Conservation (phyloP, 2,888 invertebrate genomes). For the Antheraea yamamai region DNA sequence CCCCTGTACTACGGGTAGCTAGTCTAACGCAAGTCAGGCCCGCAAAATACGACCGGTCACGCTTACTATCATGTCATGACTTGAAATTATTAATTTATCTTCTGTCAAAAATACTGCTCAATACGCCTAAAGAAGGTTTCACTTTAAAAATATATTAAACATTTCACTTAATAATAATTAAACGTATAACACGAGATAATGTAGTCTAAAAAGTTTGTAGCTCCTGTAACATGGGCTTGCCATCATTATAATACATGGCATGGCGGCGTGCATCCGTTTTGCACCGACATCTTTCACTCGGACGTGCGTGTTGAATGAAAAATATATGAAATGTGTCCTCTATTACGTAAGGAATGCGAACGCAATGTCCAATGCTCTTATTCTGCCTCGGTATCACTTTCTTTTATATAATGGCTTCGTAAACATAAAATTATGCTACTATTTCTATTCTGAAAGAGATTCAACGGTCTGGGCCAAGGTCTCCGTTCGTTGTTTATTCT, state of each 20-base stretch:
- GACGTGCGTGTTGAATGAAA: constrained; percentile 48
- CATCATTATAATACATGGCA: constrained; percentile 40
- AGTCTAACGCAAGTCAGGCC: too few relatives aligned
- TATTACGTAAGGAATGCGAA: constrained; percentile 74
- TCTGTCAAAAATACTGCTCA: too few relatives aligned
- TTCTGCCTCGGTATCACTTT: constrained; percentile 63
- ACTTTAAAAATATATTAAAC: too few relatives aligned
- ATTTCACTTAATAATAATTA: background rate
- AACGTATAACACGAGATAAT: background rate
- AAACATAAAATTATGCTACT: constrained; percentile 24
- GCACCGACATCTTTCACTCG: constrained; percentile 75
- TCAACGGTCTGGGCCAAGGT: constrained; percentile 20
- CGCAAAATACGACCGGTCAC: too few relatives aligned
- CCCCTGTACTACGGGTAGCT: too few relatives aligned
- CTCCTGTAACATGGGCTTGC: constrained; percentile 27
- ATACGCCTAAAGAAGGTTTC: too few relatives aligned
- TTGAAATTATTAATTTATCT: too few relatives aligned
- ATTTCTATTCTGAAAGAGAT: constrained; percentile 23
- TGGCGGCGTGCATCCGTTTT: constrained; percentile 69
- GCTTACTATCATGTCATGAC: too few relatives aligned
- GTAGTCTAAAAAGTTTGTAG: background rate
- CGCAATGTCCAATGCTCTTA: constrained; percentile 47
- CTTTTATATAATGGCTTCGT: constrained; percentile 54
- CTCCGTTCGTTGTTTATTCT: constrained; percentile 1
- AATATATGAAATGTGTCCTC: constrained; percentile 64